phyloP scores from a whole-genome alignment of 2,113 vertebrate species.

The Maccullochella peelii region DNA sequence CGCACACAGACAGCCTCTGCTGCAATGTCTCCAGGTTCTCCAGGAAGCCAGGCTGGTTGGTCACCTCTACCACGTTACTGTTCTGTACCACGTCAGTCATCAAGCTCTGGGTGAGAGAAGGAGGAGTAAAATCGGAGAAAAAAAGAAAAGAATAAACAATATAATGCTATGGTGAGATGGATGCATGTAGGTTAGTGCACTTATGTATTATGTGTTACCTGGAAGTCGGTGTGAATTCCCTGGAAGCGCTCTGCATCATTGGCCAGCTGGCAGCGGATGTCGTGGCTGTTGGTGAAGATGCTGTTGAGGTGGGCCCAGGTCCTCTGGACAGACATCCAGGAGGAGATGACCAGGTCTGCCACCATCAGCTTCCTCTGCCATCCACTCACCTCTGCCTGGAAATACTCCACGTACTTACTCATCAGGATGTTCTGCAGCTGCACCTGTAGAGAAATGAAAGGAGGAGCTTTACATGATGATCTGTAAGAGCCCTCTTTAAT shows the following conservation, averaged over 20 bases:
- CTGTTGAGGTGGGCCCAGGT: conserved; percentile 89
- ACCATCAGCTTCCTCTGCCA: conserved; percentile 88
- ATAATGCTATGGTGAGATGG: neutral
- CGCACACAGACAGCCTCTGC: conserved; percentile 83
- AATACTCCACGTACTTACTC: conserved; percentile 90
- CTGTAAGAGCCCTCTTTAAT: neutral
- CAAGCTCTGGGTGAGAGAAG: conserved; percentile 68
- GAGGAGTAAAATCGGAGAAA: neutral
- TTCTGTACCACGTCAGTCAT: conserved; percentile 79
- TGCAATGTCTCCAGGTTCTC: conserved; percentile 83
- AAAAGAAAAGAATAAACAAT: neutral
- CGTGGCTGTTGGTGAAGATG: conserved; percentile 88
- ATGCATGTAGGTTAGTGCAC: neutral
- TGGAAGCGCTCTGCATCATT: conserved; percentile 84
- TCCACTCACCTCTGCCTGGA: conserved; percentile 85
- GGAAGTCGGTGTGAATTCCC: conserved; percentile 85
- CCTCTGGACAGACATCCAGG: conserved; percentile 87
- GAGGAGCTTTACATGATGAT: neutral
- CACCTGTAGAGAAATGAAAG: conserved; percentile 68
- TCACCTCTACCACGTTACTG: conserved; percentile 84
- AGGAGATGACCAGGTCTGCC: conserved; percentile 85
- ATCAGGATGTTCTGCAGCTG: conserved; percentile 88
- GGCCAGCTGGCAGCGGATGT: conserved; percentile 87
- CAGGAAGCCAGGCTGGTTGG: conserved; percentile 80
- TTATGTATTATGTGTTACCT: conserved; percentile 71